phyloP scores from a whole-genome alignment of 1,140 invertebrate genomes.

The Vollenhovia emeryi region DNA sequence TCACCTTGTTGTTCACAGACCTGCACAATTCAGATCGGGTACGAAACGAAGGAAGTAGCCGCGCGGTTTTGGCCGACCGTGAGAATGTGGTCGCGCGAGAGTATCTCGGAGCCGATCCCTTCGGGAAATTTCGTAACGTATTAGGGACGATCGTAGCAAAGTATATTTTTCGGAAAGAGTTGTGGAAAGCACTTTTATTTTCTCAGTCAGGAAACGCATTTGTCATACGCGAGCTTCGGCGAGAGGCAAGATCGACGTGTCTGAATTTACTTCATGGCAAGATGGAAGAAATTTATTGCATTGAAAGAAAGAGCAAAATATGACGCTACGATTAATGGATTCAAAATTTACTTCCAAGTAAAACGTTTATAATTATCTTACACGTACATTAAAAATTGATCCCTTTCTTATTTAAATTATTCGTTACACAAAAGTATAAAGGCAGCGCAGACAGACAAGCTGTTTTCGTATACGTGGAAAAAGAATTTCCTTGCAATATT shows the following conservation, averaged over 20 bases:
- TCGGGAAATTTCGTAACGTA: conserved; percentile 33
- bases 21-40: conserved; percentile 12
- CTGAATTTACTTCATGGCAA: neutral
- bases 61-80: conserved; percentile 50
- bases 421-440: neutral
- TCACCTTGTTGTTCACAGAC: neutral
- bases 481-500: neutral
- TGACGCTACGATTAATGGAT: neutral
- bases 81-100: conserved; percentile 53
- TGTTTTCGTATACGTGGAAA: neutral
- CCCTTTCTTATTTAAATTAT: neutral
- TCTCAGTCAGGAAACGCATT: neutral
- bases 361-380: neutral
- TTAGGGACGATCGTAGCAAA: conserved; percentile 4
- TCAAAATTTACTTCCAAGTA: neutral
- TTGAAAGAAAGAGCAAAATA: neutral
- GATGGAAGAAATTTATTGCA: neutral
- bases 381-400: neutral
- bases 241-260: neutral
- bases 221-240: conserved; percentile 23
- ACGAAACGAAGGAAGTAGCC: conserved; percentile 15
- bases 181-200: neutral
- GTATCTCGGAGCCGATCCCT: neutral
- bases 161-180: conserved; percentile 55
- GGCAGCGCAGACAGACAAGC: neutral